phyloP scores from a whole-genome alignment of 2,113 vertebrate species.

The Eulacestoma nigropectus region DNA sequence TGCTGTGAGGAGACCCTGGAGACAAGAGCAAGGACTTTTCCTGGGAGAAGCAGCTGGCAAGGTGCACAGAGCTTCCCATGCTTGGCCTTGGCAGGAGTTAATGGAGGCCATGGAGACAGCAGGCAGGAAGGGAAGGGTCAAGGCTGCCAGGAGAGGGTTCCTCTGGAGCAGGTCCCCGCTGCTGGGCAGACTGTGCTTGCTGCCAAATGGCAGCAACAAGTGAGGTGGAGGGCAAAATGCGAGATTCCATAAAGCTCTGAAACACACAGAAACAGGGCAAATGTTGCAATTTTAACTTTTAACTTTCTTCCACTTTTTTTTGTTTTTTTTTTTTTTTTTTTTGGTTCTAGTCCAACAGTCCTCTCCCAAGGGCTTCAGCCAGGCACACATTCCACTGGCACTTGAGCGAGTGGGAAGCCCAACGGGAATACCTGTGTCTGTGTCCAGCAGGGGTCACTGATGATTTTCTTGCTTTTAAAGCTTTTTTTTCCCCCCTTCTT shows the following conservation, averaged over 20 bases:
- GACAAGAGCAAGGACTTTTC: background rate
- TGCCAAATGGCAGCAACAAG: background rate
- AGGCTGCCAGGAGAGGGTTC: background rate
- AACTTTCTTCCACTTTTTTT: background rate
- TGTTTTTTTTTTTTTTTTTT: background rate
- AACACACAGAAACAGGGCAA: background rate
- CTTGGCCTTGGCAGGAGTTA: background rate
- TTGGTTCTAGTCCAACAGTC: background rate
- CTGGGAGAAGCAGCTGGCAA: background rate
- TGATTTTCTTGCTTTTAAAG: background rate
- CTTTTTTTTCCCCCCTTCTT: accelerated
- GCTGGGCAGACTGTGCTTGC: background rate
- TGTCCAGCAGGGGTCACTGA: background rate
- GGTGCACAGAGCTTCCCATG: background rate
- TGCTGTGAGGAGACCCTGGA: background rate
- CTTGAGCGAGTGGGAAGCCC: accelerated
- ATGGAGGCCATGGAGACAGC: background rate
- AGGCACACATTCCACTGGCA: background rate
- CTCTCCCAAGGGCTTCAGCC: background rate
- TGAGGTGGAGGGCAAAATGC: background rate
- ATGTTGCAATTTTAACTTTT: background rate
- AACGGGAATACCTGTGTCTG: background rate
- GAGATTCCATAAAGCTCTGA: background rate
- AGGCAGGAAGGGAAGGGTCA: background rate
- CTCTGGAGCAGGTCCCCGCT: background rate